Percentiles rank a stretch among this genome's conserved stretches.
phyloP scores from a whole-genome alignment of 2,797 vertebrate genomes.

The Odontamblyopus lacepedii region DNA sequence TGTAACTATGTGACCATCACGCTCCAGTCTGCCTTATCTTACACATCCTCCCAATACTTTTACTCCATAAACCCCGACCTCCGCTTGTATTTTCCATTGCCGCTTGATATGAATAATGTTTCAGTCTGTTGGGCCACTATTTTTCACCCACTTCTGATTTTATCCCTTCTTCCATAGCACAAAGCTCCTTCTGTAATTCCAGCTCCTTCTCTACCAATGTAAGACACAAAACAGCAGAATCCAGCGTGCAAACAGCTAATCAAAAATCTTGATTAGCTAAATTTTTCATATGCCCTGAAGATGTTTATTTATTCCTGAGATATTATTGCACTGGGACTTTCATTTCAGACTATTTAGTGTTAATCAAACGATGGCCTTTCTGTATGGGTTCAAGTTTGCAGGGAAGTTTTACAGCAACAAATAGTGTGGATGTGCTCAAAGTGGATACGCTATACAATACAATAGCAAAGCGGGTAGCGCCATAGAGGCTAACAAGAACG shows the following conservation, averaged over 20 bases:
- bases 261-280: constrained; percentile 6
- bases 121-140: constrained; percentile 10
- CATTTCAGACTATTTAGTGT: constrained; percentile 11
- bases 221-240: neutral
- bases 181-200: constrained; percentile 7
- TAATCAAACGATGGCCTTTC: constrained; percentile 16
- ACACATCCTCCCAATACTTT: neutral
- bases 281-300: constrained; percentile 14
- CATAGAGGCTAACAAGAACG: constrained; percentile 48
- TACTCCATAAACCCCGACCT: constrained; percentile 12
- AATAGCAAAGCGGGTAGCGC: constrained; percentile 20
- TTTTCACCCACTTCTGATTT: constrained; percentile 8
- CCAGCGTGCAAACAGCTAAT: neutral
- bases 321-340: neutral
- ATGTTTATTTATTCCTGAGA: constrained; percentile 7
- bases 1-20: constrained; percentile 7
- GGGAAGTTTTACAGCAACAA: constrained; percentile 28
- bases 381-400: constrained; percentile 16
- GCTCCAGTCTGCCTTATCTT: constrained; percentile 8
- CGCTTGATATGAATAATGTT: constrained; percentile 13
- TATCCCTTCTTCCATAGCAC: neutral
- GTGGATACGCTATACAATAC: constrained; percentile 4
- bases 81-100: constrained; percentile 3
- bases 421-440: constrained; percentile 26
- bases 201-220: neutral